These are phyloP conservation scores for Panulirus ornatus DNA, from an alignment of 1,140 invertebrate genomes.

Conservation along the genomic window DNA sequence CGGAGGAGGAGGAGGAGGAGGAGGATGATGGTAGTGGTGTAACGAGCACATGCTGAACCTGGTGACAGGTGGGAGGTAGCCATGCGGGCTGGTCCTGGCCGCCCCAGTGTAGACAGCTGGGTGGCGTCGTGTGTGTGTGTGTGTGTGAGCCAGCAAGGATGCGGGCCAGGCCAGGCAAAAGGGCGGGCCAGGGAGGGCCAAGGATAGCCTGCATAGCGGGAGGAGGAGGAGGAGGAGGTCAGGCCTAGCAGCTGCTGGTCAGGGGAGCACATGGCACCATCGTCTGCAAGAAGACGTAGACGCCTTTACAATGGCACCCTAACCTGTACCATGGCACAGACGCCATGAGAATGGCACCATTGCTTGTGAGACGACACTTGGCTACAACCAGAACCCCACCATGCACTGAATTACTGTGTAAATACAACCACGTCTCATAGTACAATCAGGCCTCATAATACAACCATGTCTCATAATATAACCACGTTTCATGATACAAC, in stretches of 20 bases:
- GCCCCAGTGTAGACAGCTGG: conserved; percentile 37
- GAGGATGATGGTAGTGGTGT: background rate
- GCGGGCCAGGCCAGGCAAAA: too few relatives aligned
- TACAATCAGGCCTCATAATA: too few relatives aligned
- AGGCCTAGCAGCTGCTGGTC: background rate
- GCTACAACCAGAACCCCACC: too few relatives aligned
- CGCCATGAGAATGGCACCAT: too few relatives aligned
- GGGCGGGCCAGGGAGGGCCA: too few relatives aligned
- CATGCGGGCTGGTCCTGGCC: conserved; percentile 39
- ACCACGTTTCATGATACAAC: too few relatives aligned
- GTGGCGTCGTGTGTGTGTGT: too few relatives aligned
- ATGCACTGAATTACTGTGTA: too few relatives aligned
- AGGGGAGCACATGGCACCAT: background rate
- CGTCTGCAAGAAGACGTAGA: background rate
- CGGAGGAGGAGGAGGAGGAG: background rate
- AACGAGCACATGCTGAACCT: conserved; percentile 7
- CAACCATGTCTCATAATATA: too few relatives aligned
- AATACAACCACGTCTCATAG: too few relatives aligned
- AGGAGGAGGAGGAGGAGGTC: background rate
- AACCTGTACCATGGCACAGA: background rate
- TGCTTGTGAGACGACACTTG: too few relatives aligned
- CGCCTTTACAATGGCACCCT: conserved; percentile 15
- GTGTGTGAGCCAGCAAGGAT: conserved; percentile 9
- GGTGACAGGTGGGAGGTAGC: conserved; percentile 39
- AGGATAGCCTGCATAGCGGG: too few relatives aligned